These are phyloP conservation scores for Monomorium pharaonis DNA, from an alignment of 1,140 invertebrate genomes.

Conservation along the genomic window DNA sequence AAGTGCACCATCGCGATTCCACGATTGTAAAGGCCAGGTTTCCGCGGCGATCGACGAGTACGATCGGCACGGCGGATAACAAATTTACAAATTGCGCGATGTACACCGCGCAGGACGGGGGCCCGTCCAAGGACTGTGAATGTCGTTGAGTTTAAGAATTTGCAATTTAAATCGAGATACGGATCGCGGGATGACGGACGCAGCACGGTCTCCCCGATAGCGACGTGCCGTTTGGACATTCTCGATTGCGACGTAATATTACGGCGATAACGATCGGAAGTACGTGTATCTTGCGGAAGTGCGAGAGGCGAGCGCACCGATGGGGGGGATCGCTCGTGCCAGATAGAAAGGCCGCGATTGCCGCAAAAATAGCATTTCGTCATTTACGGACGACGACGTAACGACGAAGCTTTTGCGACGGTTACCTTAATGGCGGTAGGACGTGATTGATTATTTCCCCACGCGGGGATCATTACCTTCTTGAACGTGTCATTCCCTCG, in stretches of 20 bases:
- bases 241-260: constrained; percentile 42
- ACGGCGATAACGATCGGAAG: constrained; percentile 39
- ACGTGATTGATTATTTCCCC: constrained; percentile 13
- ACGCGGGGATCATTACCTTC: neutral
- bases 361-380: constrained; percentile 35
- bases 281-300: constrained; percentile 8
- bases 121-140: neutral
- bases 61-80: constrained; percentile 43
- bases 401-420: neutral
- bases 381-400: constrained; percentile 34
- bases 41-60: constrained; percentile 22
- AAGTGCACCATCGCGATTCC: constrained; percentile 54
- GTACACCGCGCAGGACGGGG: neutral
- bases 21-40: constrained; percentile 33
- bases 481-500: neutral
- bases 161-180: constrained; percentile 54
- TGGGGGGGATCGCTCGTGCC: constrained; percentile 31
- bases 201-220: neutral
- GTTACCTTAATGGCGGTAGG: neutral
- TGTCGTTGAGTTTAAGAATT: constrained; percentile 40
- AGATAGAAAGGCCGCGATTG: constrained; percentile 37
- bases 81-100: constrained; percentile 54
- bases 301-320: constrained; percentile 18
- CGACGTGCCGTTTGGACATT: neutral
- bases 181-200: constrained; percentile 16